Base-by-base conservation (phyloP, 2,888 invertebrate genomes). In the Busseola fusca region DNA sequence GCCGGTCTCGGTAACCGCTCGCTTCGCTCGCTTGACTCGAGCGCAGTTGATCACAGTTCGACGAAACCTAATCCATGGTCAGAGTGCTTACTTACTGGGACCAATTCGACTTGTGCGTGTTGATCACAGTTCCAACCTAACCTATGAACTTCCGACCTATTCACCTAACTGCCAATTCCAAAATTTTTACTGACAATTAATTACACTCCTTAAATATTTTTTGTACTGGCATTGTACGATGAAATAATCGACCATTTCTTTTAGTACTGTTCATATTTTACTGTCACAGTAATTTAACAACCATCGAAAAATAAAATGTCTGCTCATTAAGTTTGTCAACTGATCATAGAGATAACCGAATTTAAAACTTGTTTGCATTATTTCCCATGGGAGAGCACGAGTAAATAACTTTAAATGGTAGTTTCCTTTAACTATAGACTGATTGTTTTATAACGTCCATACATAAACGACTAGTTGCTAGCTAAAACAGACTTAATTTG, bases 381-480 rank as follows among this genome's bases (percentile, higher is more conserved):
- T 74, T 74, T 74, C 64, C 63, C 57, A 34, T 12, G 74, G 30
- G 30, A 10, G 6, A 25, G 16, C 25, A 25, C 40, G 40, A 10
- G 45, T 60, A 62, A 30, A 37, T 34, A 57, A 50, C 21, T 74
- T 48, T 73, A 59, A 52, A 40, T 40, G 18, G n/a, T 56, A 30
- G 45, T 42, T 25, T 18, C 37, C 45, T 73, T 62, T 18, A 62
- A 21, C 62, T 72, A 42, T 48, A 48, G n/a, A 60, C 45, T 37
- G 54, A 60, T 62, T 60, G n/a, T 21, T 40, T 48, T 45, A 30
- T 54, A 40, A 72, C 42, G 3, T 42, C 30, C 12, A 16, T 27
- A 37, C n/a, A n/a, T n/a, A n/a, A n/a, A n/a, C n/a, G n/a, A n/a
- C n/a, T n/a, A n/a, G n/a, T n/a, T n/a, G n/a, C n/a, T n/a, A n/a